Base-by-base conservation (phyloP, 2,113 vertebrate species). In the Cyanoderma ruficeps region DNA sequence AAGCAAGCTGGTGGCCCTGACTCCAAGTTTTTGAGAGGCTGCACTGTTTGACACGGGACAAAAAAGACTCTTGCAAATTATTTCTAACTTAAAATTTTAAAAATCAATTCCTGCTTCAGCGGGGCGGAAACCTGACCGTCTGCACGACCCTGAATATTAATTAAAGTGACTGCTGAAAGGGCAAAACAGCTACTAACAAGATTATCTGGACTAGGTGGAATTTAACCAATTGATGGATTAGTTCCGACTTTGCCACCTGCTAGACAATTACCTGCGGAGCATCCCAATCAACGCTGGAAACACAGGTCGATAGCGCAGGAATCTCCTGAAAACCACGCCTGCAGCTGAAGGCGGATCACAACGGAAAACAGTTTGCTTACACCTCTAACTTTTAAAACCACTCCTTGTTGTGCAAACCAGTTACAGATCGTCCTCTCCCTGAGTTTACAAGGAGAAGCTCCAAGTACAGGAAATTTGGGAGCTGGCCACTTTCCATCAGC, bases 161-260 rank as follows among this genome's bases (percentile, higher is more conserved):
- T 87, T 93, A 92, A 96, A 96, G 72, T 60, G 90, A 96, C 90
- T 96, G 90, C 72, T 96, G 96, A 94, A 96, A 96, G 64, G 90
- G 76, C 88, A 93, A 92, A 97, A 94, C 65, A 92, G 69, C 71
- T 88, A 52, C 95, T 95, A 95, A 97, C 90, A 81, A 87, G 93
- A 96, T 96, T 94, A 95, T 78, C 61, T 81, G 53, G 83, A 78
- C 88, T 81, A 88, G 95, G 93, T 96, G 90, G 93, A 96, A 94
- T 93, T 96, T 96, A 97, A 97, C 85, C 94, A 93, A 92, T 63
- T 92, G 93, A 96, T 95, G 85, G 92, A 97, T 94, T 96, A 92
- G 85, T 92, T 95, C 94, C 37, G 37, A 96, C 95, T 96, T 71
- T 79, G 90, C 92, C 95, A 95, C 92, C 90, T 96, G 93, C 72